Evolutionary conservation across 2,888 invertebrate genomes (phyloP).

Genomic region (Pollenia griseotomentosa): DNA sequence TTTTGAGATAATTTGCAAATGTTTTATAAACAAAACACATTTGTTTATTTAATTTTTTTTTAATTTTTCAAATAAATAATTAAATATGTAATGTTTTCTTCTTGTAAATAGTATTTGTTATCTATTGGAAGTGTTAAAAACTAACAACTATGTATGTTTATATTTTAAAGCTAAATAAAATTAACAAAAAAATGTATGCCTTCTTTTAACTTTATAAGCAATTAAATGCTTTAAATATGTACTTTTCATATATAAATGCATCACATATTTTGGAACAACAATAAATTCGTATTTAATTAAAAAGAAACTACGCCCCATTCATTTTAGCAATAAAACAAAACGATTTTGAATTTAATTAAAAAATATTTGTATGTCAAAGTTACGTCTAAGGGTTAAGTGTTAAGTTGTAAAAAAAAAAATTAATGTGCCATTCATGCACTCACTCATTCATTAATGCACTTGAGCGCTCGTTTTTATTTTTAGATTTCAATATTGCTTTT

Average conservation of each 20-base stretch:
- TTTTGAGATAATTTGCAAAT: slow-evolving; percentile 41
- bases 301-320: neutral
- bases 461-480: neutral
- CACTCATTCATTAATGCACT: slow-evolving; percentile 15
- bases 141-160: neutral
- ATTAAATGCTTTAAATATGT: too few species aligned
- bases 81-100: slow-evolving; percentile 9
- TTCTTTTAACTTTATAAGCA: too few species aligned
- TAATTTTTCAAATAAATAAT: slow-evolving; percentile 27
- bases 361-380: slow-evolving; percentile 37
- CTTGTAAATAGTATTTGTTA: neutral
- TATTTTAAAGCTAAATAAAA: neutral
- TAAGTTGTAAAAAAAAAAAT: slow-evolving; percentile 49
- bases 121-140: neutral
- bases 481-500: neutral
- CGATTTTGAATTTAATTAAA: slow-evolving; percentile 56
- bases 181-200: too few species aligned
- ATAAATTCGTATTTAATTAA: slow-evolving; percentile 11
- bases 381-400: slow-evolving; percentile 59
- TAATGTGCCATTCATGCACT: slow-evolving; percentile 16
- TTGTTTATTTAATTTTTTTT: slow-evolving; percentile 23
- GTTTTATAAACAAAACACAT: slow-evolving; percentile 36
- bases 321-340: slow-evolving; percentile 46
- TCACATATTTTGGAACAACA: neutral
- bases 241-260: neutral